Conservation (phyloP, 2,113 vertebrate genomes). For the Poecile atricapillus region DNA sequence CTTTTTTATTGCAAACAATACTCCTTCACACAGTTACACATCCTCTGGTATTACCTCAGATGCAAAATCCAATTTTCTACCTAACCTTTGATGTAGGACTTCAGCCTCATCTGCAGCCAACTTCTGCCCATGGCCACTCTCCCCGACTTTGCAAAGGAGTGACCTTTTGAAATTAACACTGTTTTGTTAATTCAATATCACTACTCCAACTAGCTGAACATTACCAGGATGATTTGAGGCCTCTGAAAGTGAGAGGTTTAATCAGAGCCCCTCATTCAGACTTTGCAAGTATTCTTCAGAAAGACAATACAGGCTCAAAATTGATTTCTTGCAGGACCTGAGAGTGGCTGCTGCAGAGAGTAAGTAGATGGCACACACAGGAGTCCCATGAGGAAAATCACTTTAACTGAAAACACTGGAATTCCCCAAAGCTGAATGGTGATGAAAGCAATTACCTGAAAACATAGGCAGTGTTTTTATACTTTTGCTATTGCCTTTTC, state of each 20-base stretch:
- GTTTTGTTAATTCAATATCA: neutral
- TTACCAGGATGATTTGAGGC: neutral
- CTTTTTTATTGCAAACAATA: neutral
- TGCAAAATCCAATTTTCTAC: neutral
- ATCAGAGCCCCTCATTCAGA: neutral
- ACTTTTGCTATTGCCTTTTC: neutral
- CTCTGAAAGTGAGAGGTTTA: slow-evolving; percentile 3
- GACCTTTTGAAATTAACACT: neutral
- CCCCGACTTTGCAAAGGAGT: neutral
- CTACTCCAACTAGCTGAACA: neutral
- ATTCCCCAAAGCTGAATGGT: neutral
- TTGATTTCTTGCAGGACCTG: neutral
- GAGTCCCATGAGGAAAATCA: neutral
- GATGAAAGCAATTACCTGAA: neutral
- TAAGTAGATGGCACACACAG: neutral
- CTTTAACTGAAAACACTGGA: neutral
- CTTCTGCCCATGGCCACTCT: neutral
- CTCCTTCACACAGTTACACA: neutral
- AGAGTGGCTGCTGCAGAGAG: neutral
- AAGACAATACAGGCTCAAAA: neutral
- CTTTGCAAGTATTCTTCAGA: neutral
- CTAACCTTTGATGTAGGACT: neutral
- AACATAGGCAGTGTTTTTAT: neutral
- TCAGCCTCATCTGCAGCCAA: neutral
- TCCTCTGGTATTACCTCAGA: neutral